These are phyloP conservation scores for Oscheius sp. DNA, from an alignment of 2,888 invertebrate species.

Conservation along the genomic window DNA sequence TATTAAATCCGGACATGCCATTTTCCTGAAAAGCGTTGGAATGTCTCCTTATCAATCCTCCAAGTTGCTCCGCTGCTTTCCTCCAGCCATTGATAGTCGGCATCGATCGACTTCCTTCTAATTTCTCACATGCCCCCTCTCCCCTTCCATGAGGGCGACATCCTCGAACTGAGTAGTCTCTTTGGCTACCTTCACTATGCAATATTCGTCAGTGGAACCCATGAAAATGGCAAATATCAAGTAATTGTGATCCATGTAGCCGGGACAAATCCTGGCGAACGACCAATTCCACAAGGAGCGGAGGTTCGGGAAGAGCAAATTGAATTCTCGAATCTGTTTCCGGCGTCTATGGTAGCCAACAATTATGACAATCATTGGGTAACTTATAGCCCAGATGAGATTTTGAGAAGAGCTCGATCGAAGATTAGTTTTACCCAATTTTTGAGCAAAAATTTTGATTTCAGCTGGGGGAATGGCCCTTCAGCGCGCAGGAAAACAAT, in stretches of 20 bases:
- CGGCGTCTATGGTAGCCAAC: not conserved
- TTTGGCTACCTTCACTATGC: not conserved
- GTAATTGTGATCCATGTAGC: not conserved
- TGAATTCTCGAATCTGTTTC: not conserved
- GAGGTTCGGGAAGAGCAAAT: constrained; percentile 1
- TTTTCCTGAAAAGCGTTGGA: too few species aligned
- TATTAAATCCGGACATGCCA: too few species aligned
- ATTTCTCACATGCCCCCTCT: too few species aligned
- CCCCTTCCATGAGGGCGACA: not conserved
- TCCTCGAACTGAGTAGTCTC: not conserved
- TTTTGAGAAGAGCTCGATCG: not conserved
- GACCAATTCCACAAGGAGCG: not conserved
- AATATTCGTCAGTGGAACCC: not conserved
- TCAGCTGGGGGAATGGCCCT: not conserved
- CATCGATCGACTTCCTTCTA: too few species aligned
- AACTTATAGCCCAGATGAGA: not conserved
- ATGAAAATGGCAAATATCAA: not conserved
- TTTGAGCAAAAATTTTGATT: not conserved
- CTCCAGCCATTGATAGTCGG: too few species aligned
- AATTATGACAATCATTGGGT: constrained; percentile 11
- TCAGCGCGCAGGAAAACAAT: not conserved
- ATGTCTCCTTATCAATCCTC: too few species aligned
- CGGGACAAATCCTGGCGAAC: not conserved
- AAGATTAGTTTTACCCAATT: not conserved
- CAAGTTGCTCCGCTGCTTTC: too few species aligned